These are phyloP conservation scores for Noctua fimbriata DNA, from an alignment of 2,888 invertebrate species.

Conservation along the genomic window DNA sequence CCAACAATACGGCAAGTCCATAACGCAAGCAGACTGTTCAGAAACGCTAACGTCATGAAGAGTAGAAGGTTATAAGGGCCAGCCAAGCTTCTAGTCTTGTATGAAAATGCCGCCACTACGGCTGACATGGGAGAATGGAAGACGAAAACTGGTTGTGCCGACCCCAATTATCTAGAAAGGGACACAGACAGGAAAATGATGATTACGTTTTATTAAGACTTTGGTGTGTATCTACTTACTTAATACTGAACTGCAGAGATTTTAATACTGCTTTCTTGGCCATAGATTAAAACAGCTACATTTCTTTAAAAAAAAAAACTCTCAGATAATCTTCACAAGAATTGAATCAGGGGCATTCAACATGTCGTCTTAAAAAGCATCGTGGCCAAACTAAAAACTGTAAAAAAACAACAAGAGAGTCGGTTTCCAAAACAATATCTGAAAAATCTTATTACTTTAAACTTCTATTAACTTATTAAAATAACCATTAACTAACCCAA, in stretches of 20 bases:
- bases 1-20: no score
- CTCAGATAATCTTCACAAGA: background rate
- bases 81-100: no score
- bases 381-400: background rate
- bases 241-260: background rate
- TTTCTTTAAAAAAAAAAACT: background rate
- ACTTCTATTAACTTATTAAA: constrained; percentile 17
- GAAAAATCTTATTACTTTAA: background rate
- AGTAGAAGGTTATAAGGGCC: no score
- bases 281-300: background rate
- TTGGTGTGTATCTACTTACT: background rate
- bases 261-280: background rate
- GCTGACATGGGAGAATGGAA: background rate
- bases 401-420: background rate
- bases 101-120: no score
- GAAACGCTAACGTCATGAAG: no score
- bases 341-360: background rate
- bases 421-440: background rate
- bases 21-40: no score
- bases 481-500: background rate
- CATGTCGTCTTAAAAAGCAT: background rate
- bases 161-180: background rate
- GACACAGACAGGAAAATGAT: no score
- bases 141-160: background rate
- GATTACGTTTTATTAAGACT: background rate